Percentiles rank a stretch among this genome's conserved stretches.
phyloP scores from a whole-genome alignment of 2,113 vertebrate species.

The Catharus minimus region DNA sequence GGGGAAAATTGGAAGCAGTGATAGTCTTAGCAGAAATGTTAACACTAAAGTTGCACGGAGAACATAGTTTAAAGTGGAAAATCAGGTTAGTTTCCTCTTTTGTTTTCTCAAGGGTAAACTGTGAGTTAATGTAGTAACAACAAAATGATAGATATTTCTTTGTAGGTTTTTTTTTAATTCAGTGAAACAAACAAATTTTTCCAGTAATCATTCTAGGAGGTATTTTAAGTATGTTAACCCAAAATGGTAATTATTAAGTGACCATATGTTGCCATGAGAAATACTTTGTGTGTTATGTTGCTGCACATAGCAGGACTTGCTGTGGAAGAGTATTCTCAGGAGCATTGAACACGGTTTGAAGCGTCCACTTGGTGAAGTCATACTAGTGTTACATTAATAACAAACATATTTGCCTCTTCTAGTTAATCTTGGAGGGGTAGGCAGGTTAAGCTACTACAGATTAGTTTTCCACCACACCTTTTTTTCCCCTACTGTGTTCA shows the following conservation, averaged over 20 bases:
- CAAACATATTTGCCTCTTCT: neutral
- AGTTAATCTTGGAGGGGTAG: neutral
- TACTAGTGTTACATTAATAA: neutral
- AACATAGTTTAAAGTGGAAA: constrained; percentile 20
- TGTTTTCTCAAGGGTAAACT: neutral
- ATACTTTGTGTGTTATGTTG: neutral
- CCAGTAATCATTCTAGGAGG: neutral
- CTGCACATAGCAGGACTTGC: neutral
- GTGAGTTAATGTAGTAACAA: neutral
- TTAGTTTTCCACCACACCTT: neutral
- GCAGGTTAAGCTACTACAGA: neutral
- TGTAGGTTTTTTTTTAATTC: neutral
- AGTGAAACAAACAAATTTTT: constrained; percentile 12
- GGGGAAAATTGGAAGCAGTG: constrained; percentile 25
- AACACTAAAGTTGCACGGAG: constrained; percentile 26
- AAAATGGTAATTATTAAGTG: neutral
- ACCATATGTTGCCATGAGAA: neutral
- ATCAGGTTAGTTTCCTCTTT: constrained; percentile 15
- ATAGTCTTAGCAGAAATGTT: constrained; percentile 37
- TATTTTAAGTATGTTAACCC: constrained; percentile 4
- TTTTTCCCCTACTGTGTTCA: neutral
- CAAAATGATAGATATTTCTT: constrained; percentile 1
- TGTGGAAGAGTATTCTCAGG: neutral
- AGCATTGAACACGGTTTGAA: neutral
- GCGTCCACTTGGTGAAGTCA: neutral